phyloP scores from a whole-genome alignment of 2,797 vertebrate genomes.

The Liparis tanakae region DNA sequence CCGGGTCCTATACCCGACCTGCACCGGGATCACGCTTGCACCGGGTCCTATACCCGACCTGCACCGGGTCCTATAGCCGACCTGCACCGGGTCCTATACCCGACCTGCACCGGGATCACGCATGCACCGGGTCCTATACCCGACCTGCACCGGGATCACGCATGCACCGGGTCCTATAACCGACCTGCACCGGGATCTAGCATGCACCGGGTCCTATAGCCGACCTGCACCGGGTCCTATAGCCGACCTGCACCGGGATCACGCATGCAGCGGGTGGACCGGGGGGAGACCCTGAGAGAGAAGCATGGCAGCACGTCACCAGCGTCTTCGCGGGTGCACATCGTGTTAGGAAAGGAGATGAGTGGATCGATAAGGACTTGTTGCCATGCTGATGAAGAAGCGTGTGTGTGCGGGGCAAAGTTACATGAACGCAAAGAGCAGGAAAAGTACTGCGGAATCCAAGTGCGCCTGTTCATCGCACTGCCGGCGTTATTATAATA shows the following conservation, averaged over 20 bases:
- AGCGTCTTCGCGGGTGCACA: constrained; percentile 35
- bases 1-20: no score
- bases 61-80: no score
- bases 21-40: background rate
- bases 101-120: background rate
- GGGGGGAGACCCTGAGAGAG: background rate
- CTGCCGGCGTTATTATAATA: constrained; percentile 59
- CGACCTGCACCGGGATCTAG: background rate
- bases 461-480: constrained; percentile 61
- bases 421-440: constrained; percentile 41
- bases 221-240: background rate
- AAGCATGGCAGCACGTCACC: constrained; percentile 17
- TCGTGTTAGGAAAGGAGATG: constrained; percentile 46
- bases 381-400: constrained; percentile 62
- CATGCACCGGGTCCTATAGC: no score
- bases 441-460: constrained; percentile 51
- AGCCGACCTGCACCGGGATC: no score
- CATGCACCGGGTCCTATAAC: background rate
- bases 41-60: no score
- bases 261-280: no score
- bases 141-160: constrained; percentile 36
- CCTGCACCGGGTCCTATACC: no score
- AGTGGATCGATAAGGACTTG: constrained; percentile 64
- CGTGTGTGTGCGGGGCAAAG: constrained; percentile 42
- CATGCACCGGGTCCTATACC: constrained; percentile 14